Evolutionary conservation across 2,113 vertebrate genomes (phyloP), one percentile per base, ranked within the genome.

Genomic region (Hipposideros armiger): DNA sequence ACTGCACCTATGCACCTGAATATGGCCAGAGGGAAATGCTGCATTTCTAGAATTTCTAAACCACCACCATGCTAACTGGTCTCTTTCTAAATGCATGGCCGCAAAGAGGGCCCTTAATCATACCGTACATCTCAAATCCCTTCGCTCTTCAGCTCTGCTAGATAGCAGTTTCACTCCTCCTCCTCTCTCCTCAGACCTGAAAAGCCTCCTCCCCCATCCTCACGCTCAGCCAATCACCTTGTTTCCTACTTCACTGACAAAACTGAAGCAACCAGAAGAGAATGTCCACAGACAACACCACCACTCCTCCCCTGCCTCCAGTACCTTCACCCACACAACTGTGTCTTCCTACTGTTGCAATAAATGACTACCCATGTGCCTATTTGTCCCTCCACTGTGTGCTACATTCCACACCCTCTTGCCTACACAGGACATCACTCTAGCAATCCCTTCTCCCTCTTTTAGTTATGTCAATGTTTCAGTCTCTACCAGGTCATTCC

Each of bases 201-300:
- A 72, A 40, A 47, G 28, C 78, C 78, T 77, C 70, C 83, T 66
- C 45, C 60, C 40, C 64, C 66, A 13, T 72, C 90, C 52, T 70
- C 58, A 32, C 26, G 60, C 50, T 76, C 52, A 80, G 94, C 58
- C 50, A 83, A 40, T 80, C 87, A 94, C 95, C 91, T 96, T 88
- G 52, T 95, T 95, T 87, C 91, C 93, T 87, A 60, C 66, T 80
- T 91, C 69, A 52, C 95, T 95, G 82, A 93, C 91, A 96, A 86
- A 88, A 88, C 60, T 42, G 52, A 96, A 90, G 88, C 87, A 90
- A 66, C 76, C 58, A 88, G 88, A 84, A 91, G 81, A 94, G 70
- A 87, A 36, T 78, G 87, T 95, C 72, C 96, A 72, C 95, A 85
- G 80, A 85, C 88, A 91, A 91, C 60, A 74, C 84, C 24, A 42